Evolutionary conservation across 2,888 invertebrate species (phyloP).

Genomic region (Trissolcus japonicus): DNA sequence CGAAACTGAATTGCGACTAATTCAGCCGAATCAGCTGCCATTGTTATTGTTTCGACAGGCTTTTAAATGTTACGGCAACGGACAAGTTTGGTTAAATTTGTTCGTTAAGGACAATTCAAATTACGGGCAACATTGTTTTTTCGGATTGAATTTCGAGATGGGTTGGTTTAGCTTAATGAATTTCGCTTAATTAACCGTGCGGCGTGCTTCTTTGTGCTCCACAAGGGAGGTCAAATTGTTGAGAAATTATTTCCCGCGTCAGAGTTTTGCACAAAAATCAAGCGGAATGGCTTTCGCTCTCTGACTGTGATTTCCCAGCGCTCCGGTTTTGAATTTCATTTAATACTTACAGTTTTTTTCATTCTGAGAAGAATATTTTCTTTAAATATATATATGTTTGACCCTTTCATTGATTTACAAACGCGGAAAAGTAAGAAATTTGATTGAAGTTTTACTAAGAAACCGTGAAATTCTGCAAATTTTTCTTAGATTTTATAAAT

Average conservation of each 20-base stretch:
- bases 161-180: slow-evolving; percentile 30
- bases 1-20: slow-evolving; percentile 34
- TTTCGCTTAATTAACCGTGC: slow-evolving; percentile 34
- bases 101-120: slow-evolving; percentile 23
- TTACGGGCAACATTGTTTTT: slow-evolving; percentile 27
- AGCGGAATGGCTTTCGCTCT: background rate
- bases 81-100: slow-evolving; percentile 24
- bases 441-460: no score
- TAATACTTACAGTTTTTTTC: no score
- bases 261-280: background rate
- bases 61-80: slow-evolving; percentile 13
- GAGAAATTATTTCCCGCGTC: slow-evolving; percentile 24
- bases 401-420: no score
- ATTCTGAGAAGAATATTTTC: no score
- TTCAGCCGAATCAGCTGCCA: slow-evolving; percentile 31
- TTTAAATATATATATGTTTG: no score
- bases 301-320: background rate
- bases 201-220: slow-evolving; percentile 20
- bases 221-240: slow-evolving; percentile 33
- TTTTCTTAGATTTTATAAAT: no score
- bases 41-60: slow-evolving; percentile 24
- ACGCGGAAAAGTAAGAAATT: no score
- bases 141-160: slow-evolving; percentile 18
- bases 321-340: background rate
- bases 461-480: no score